These are phyloP conservation scores for Caenorhabditis panamensis DNA, from an alignment of 2,888 invertebrate genomes.

Conservation along the genomic window DNA sequence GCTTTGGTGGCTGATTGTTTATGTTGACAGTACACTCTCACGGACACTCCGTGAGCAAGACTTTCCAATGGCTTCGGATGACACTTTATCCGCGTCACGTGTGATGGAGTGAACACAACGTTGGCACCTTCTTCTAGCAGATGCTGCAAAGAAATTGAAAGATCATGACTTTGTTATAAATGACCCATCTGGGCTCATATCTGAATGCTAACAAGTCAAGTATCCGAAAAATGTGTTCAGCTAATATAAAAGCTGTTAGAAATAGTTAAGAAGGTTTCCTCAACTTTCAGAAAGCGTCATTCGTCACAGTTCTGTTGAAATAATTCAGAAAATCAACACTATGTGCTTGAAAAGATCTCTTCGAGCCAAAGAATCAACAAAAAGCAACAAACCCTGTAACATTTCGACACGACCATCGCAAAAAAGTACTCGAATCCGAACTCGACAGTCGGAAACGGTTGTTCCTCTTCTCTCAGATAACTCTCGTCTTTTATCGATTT, in stretches of 20 bases:
- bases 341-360: too few relatives aligned
- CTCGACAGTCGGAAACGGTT: slow-evolving; percentile 79
- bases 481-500: slow-evolving; percentile 67
- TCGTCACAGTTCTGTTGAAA: too few relatives aligned
- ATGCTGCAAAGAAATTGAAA: slow-evolving; percentile 69
- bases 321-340: too few relatives aligned
- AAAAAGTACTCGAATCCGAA: slow-evolving; percentile 81
- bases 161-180: background rate
- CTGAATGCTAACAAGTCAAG: too few relatives aligned
- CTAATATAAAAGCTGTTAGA: too few relatives aligned
- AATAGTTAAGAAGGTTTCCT: too few relatives aligned
- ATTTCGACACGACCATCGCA: slow-evolving; percentile 80
- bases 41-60: slow-evolving; percentile 75
- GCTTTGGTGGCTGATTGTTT: slow-evolving; percentile 71
- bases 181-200: too few relatives aligned
- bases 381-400: slow-evolving; percentile 72
- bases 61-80: slow-evolving; percentile 78
- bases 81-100: slow-evolving; percentile 71
- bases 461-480: slow-evolving; percentile 60
- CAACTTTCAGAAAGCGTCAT: too few relatives aligned
- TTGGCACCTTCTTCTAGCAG: slow-evolving; percentile 78
- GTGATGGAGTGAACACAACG: slow-evolving; percentile 76
- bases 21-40: slow-evolving; percentile 70
- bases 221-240: too few relatives aligned
- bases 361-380: background rate